Conservation (phyloP, 2,888 invertebrate species). For the Aphrophora alni region DNA sequence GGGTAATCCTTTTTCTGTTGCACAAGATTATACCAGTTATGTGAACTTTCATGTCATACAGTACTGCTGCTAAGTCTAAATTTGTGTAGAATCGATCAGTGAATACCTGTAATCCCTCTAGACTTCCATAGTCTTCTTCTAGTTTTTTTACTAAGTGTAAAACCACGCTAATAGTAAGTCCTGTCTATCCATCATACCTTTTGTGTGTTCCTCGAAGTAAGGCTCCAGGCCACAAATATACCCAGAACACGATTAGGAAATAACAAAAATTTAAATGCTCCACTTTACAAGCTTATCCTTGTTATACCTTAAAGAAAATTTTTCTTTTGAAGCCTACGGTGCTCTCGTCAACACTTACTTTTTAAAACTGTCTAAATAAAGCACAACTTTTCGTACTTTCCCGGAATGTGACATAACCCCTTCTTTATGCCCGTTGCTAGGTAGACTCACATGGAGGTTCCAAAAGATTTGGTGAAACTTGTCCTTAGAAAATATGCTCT, state of each 20-base stretch:
- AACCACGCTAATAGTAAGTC: slow-evolving; percentile 4
- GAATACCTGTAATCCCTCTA: neutral
- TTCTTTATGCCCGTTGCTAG: slow-evolving; percentile 11
- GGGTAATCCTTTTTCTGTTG: no score
- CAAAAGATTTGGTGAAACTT: slow-evolving; percentile 28
- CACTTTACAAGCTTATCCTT: slow-evolving; percentile 24
- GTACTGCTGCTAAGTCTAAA: neutral
- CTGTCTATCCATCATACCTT: slow-evolving; percentile 3
- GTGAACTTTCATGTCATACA: no score
- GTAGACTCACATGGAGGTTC: slow-evolving; percentile 13
- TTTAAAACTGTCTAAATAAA: slow-evolving; percentile 21
- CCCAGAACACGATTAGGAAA: slow-evolving; percentile 10
- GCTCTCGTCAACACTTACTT: slow-evolving; percentile 20
- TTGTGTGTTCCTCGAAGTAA: slow-evolving; percentile 15
- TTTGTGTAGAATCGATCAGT: slow-evolving; percentile 10
- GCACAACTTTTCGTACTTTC: slow-evolving; percentile 14
- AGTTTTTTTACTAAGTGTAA: slow-evolving; percentile 2
- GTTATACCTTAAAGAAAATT: slow-evolving; percentile 8
- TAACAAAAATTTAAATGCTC: slow-evolving; percentile 17
- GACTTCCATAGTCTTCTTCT: slow-evolving; percentile 9
- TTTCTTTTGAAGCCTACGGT: slow-evolving; percentile 18
- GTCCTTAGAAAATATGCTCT: slow-evolving; percentile 21
- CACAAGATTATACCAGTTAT: no score
- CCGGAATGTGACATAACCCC: slow-evolving; percentile 6
- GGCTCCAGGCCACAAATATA: slow-evolving; percentile 21